Evolutionary conservation across 1,140 invertebrate species (phyloP), one percentile per base, ranked within the genome.

Genomic region (Halesus radiatus): DNA sequence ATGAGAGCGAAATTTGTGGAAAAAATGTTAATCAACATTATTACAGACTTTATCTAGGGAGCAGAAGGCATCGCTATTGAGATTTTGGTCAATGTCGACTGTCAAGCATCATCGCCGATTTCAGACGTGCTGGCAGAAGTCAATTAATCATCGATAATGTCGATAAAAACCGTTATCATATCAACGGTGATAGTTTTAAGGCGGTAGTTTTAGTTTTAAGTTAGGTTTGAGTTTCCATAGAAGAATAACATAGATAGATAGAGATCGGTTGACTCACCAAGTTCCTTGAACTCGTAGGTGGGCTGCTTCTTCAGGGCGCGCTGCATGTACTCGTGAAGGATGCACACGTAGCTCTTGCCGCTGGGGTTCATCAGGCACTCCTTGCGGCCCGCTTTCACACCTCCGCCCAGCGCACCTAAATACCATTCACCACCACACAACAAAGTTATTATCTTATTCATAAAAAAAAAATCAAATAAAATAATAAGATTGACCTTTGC

Each of bases 301-400:
- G 97, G 97, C 85, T 98, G 97, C 77, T 97, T 96, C 87, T 97
- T 96, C 72, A 98, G 89, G 10, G 96, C 96, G 86, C 98, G 96
- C 84, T 98, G 97, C 29, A 98, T 96, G 90, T 98, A 99, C 88
- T 99, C 97, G 86, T 99, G 97, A 73, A 99, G 91, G 86, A 98
- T 98, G 85, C 97, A 98, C n/a, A 99, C 95, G 85, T 96, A 97
- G 85, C 95, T 96, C 87, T 97, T 96, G n/a, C 95, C 96, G 85
- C 95, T 95, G 23, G 96, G 96, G 89, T 97, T 97, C 94, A 97
- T 96, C 77, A 96, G 95, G 94, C 96, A 97, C 86, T 97, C 95
- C 81, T 95, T 94, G 26, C 93, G 92, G 76, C 85, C 86, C 3
- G 77, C 79, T 50, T 77, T 79, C 13, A 58, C 78, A 8, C 73